Evolutionary conservation across 2,113 vertebrate species (phyloP), one percentile per base, ranked within the genome.

Genomic region (Pampusana beccarii): DNA sequence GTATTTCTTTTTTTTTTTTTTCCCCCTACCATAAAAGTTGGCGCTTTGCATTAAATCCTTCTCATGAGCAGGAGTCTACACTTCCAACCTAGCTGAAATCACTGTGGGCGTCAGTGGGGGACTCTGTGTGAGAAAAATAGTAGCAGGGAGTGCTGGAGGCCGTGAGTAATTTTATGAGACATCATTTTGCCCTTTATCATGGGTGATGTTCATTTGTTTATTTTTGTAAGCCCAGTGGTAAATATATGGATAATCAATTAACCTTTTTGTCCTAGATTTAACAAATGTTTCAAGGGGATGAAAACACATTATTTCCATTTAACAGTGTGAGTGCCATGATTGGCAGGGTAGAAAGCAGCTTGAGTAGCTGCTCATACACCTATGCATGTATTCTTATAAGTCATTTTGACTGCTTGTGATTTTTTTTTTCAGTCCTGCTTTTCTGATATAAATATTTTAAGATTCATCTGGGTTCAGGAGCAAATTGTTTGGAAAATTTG

Each of bases 401-500:
- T 83, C 2, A 40, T 80, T 92, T 83, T 54, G 74, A 85, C 42
- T 51, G 31, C 56, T 86, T 58, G 16, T 48, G 24, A 2, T 7
- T 50, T 18, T 19, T 51, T 20, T 44, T 56, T 34, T 24, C 10
- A 12, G 7, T 82, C 65, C 70, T 82, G 6, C 16, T 88, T 62
- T 86, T 80, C 54, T 83, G 40, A 29, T n/a, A 88, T 23, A 80
- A 88, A 71, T 86, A 67, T 66, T 90, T 58, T 38, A 95, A 75
- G 44, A 73, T 77, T 70, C 23, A 5, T 80, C 62, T 13, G 50
- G 77, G 36, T 62, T 93, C 15, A 58, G 42, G 25, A 93, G 66
- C 16, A 94, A 94, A 94, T 86, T 61, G 28, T 91, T 89, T 88
- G 67, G 72, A 96, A 96, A 90, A 83, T 71, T 19, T 65, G 29